phyloP scores from a whole-genome alignment of 2,113 vertebrate genomes.

The Dicentrarchus labrax region DNA sequence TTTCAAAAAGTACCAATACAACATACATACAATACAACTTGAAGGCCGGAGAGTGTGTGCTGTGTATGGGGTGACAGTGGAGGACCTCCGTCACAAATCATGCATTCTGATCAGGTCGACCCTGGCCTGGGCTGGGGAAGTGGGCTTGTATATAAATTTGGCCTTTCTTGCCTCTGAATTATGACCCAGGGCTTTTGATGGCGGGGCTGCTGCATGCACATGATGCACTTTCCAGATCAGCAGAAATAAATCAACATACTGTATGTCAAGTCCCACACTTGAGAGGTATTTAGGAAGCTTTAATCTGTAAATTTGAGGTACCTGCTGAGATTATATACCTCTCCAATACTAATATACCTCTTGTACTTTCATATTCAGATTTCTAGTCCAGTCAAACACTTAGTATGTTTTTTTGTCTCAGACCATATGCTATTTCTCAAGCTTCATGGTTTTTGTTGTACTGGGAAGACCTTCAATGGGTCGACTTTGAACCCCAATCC shows the following conservation, averaged over 20 bases:
- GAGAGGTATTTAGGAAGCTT: slow-evolving; percentile 35
- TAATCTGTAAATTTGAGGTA: slow-evolving; percentile 48
- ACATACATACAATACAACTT: no score
- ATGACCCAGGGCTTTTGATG: slow-evolving; percentile 40
- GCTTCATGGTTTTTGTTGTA: slow-evolving; percentile 55
- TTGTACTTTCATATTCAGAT: slow-evolving; percentile 8
- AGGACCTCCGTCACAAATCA: slow-evolving; percentile 39
- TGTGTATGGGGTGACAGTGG: not conserved
- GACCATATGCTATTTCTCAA: slow-evolving; percentile 53
- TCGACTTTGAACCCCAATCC: slow-evolving; percentile 76
- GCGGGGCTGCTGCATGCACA: slow-evolving; percentile 17
- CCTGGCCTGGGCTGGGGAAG: slow-evolving; percentile 6
- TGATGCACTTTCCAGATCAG: slow-evolving; percentile 71
- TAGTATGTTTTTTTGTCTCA: slow-evolving; percentile 55
- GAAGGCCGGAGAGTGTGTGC: not conserved
- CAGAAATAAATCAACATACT: slow-evolving; percentile 24
- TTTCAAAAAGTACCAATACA: slow-evolving; percentile 1
- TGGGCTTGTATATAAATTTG: slow-evolving; percentile 27
- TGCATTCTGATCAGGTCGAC: slow-evolving; percentile 45
- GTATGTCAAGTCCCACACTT: slow-evolving; percentile 12
- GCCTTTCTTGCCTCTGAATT: slow-evolving; percentile 42
- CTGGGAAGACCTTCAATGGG: slow-evolving; percentile 69
- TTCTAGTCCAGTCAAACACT: slow-evolving; percentile 31
- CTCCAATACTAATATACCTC: slow-evolving; percentile 32
- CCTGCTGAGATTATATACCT: slow-evolving; percentile 48